phyloP scores from a whole-genome alignment of 2,797 vertebrate species.

The Muraenolepis orangiensis region DNA sequence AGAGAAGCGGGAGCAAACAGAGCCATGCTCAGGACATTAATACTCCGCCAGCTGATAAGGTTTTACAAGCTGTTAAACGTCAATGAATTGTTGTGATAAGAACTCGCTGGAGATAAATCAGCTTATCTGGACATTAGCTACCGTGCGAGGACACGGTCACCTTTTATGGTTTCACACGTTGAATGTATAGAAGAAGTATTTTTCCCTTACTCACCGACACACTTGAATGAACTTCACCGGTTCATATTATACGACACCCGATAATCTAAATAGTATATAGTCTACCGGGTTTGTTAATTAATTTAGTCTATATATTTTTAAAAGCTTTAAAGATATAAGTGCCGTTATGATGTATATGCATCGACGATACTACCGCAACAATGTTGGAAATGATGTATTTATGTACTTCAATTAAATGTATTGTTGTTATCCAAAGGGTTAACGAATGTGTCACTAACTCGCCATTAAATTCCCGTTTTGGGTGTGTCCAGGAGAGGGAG shows the following conservation, averaged over 20 bases:
- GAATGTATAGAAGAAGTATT: background rate
- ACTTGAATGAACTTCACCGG: background rate
- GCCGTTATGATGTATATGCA: background rate
- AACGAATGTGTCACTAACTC: background rate
- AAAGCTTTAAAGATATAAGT: background rate
- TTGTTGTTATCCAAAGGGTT: background rate
- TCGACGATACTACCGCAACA: background rate
- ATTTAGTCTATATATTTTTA: background rate
- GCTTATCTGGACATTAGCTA: background rate
- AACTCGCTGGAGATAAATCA: background rate
- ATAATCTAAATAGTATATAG: background rate
- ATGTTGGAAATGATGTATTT: background rate
- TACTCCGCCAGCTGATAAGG: background rate
- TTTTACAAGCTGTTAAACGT: constrained; percentile 37
- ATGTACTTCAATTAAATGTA: background rate
- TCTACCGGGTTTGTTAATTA: background rate
- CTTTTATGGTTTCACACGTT: background rate
- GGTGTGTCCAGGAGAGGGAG: constrained; percentile 79
- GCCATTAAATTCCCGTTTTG: constrained; percentile 5
- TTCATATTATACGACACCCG: background rate
- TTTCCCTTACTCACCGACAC: background rate
- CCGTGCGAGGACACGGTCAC: background rate
- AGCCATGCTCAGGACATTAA: background rate
- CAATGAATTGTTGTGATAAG: constrained; percentile 15
- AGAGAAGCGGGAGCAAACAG: background rate